Conservation (phyloP, 2,113 vertebrate genomes). For the Macrotus californicus region DNA sequence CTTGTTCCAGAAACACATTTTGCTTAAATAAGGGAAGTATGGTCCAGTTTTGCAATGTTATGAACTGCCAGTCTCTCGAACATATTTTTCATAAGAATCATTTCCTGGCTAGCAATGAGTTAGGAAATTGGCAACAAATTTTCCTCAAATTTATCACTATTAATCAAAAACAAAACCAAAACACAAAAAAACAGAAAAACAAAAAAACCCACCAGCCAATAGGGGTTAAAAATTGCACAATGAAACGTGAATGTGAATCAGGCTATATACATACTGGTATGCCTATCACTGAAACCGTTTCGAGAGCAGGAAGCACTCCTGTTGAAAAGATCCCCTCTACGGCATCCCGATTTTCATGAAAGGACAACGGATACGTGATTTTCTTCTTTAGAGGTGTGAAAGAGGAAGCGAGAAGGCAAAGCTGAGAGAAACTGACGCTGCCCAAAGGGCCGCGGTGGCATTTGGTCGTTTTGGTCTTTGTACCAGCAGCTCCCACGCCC, state of each 20-base stretch:
- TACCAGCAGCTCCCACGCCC: conserved; percentile 70
- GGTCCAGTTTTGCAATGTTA: conserved; percentile 73
- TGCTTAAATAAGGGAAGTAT: conserved; percentile 63
- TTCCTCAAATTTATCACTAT: conserved; percentile 58
- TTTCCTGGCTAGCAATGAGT: conserved; percentile 68
- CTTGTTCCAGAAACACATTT: conserved; percentile 26
- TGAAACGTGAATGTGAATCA: conserved; percentile 71
- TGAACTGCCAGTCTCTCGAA: conserved; percentile 72
- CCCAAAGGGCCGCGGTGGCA: conserved; percentile 71
- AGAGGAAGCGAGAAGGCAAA: conserved; percentile 80
- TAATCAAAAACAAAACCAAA: conserved; percentile 41
- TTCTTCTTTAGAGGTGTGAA: conserved; percentile 70
- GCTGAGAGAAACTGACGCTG: conserved; percentile 73
- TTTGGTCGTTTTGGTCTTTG: conserved; percentile 74
- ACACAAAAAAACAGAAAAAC: neutral
- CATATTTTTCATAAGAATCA: conserved; percentile 45
- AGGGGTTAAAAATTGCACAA: conserved; percentile 50
- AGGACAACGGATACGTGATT: conserved; percentile 67
- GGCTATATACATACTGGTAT: conserved; percentile 53
- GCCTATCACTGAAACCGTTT: conserved; percentile 64
- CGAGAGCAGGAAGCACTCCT: conserved; percentile 68
- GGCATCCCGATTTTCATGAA: conserved; percentile 68
- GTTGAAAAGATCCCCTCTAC: conserved; percentile 66
- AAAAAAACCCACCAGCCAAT: conserved; percentile 35
- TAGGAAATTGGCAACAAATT: conserved; percentile 68